Conservation (phyloP, 2,113 vertebrate species). For the Fukomys damarensis region DNA sequence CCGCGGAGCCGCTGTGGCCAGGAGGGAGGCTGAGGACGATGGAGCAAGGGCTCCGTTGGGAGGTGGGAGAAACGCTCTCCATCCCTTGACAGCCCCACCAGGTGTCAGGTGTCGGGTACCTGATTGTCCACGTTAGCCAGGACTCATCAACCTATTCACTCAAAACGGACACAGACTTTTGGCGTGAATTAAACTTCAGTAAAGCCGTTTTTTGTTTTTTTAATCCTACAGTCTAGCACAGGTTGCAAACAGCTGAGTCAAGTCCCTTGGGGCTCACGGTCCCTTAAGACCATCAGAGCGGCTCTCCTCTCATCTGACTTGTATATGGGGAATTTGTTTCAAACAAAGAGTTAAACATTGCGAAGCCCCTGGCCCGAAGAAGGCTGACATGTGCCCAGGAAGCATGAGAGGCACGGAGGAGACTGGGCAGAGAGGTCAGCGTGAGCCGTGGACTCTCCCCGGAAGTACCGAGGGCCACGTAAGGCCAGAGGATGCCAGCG, state of each 20-base stretch:
- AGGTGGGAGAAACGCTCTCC: background rate
- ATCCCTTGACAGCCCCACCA: background rate
- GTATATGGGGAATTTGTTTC: background rate
- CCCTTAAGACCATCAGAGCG: background rate
- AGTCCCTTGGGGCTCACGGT: background rate
- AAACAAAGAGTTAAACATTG: background rate
- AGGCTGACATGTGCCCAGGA: background rate
- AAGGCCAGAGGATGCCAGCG: background rate
- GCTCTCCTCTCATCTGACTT: background rate
- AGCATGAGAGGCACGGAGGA: background rate
- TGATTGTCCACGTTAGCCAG: background rate
- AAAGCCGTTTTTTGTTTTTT: background rate
- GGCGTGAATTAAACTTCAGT: background rate
- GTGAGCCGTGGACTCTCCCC: background rate
- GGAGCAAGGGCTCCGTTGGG: background rate
- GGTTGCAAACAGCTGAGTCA: background rate
- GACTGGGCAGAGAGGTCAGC: background rate
- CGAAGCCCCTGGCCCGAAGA: background rate
- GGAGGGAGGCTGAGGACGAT: no score
- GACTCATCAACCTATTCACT: background rate
- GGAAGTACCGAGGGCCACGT: background rate
- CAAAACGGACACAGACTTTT: background rate
- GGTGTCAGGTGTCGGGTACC: no score
- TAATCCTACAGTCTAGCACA: background rate
- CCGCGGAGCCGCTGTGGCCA: accelerated